Evolutionary conservation across 1,140 invertebrate genomes (phyloP).

Genomic region (Ericerus pela): DNA sequence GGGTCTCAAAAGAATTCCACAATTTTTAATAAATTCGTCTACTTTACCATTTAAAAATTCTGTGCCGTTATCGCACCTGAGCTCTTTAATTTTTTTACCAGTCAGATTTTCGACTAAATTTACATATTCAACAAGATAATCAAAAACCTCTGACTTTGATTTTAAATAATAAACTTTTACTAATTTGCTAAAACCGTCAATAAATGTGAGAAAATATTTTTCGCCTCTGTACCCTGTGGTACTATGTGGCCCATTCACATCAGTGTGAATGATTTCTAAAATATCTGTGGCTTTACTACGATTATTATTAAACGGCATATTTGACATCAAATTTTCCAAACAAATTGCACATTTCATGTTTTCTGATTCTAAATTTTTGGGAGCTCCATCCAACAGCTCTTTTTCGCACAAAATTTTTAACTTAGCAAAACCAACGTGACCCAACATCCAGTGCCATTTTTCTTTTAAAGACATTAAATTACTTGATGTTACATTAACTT

Average conservation of each 20-base stretch:
- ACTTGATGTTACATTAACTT: not conserved
- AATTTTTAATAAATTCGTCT: not conserved
- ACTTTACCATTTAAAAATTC: constrained; percentile 13
- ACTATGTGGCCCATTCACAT: constrained; percentile 19
- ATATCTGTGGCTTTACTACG: constrained; percentile 15
- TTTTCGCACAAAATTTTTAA: constrained; percentile 19
- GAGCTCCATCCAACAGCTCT: constrained; percentile 1
- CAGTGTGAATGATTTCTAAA: constrained; percentile 23
- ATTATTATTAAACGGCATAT: constrained; percentile 18
- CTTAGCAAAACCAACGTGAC: constrained; percentile 21
- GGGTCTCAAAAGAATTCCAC: not conserved
- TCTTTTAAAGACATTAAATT: not conserved
- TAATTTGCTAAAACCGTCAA: constrained; percentile 26
- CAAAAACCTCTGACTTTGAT: constrained; percentile 21
- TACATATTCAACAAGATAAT: constrained; percentile 21
- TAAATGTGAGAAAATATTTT: constrained; percentile 24
- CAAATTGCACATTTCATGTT: constrained; percentile 19
- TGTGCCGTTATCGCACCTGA: constrained; percentile 17
- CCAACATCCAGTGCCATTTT: constrained; percentile 16
- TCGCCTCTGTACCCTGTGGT: constrained; percentile 17
- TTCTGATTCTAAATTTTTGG: not conserved
- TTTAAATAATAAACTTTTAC: constrained; percentile 19
- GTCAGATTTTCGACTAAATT: not conserved
- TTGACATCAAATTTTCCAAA: constrained; percentile 18
- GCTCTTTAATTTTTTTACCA: constrained; percentile 2